Evolutionary conservation across 2,113 vertebrate species (phyloP).

Genomic region (Nycticorax nycticorax): DNA sequence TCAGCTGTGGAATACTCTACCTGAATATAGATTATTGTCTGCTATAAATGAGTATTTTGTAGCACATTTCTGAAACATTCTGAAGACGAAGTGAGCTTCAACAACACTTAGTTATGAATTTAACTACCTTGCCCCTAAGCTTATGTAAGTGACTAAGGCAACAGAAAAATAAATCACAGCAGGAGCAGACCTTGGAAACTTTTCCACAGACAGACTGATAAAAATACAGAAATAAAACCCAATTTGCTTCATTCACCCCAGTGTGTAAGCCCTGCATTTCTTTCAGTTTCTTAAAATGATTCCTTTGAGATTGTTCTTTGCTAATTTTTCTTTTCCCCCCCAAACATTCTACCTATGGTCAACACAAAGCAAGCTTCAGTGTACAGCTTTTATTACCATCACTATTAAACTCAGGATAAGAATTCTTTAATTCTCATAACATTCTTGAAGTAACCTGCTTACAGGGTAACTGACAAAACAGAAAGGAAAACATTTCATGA

Average conservation of each 20-base stretch:
- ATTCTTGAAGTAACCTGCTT: background rate
- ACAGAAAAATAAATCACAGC: background rate
- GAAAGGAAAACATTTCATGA: background rate
- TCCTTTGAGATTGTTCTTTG: background rate
- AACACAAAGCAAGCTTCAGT: background rate
- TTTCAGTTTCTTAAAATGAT: background rate
- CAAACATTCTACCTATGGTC: background rate
- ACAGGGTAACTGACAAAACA: background rate
- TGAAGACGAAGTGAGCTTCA: background rate
- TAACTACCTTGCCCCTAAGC: background rate
- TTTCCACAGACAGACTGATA: background rate
- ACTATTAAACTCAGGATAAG: background rate
- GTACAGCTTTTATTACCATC: background rate
- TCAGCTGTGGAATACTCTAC: background rate
- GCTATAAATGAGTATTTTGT: background rate
- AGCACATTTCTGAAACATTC: background rate
- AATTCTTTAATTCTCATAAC: background rate
- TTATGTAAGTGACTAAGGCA: background rate
- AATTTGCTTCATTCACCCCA: background rate
- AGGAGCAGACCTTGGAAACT: background rate
- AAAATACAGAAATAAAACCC: background rate
- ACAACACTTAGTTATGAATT: background rate
- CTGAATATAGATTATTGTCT: background rate
- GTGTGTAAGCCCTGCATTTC: background rate
- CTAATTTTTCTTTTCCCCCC: no score